These are phyloP conservation scores for Magallana angulata DNA, from an alignment of 1,140 invertebrate genomes.

Conservation along the genomic window DNA sequence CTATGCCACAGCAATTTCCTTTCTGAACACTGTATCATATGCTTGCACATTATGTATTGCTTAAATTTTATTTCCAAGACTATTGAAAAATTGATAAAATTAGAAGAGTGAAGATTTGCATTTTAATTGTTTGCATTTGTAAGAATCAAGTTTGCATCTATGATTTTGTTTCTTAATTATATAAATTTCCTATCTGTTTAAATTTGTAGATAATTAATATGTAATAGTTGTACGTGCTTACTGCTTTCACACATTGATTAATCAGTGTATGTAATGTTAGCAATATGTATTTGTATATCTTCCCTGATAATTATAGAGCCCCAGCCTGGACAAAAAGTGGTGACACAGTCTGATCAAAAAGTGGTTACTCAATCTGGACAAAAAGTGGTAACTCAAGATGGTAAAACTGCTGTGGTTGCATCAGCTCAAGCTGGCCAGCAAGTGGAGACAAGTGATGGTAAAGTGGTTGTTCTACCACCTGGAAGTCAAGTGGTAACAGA, in stretches of 20 bases:
- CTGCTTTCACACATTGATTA: too few species aligned
- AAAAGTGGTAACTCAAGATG: slow-evolving; percentile 3
- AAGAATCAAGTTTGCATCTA: too few species aligned
- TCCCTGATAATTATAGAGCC: neutral
- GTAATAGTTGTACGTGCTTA: too few species aligned
- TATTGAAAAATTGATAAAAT: too few species aligned
- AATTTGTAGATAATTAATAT: too few species aligned
- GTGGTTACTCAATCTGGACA: neutral
- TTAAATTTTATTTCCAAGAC: neutral
- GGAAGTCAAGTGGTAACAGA: slow-evolving; percentile 11
- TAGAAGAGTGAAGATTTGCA: too few species aligned
- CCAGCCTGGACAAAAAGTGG: neutral
- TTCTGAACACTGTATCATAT: neutral
- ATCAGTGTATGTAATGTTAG: too few species aligned
- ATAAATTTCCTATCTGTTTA: too few species aligned
- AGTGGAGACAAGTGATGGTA: slow-evolving; percentile 20
- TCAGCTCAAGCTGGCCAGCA: neutral
- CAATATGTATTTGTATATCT: too few species aligned
- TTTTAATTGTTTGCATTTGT: too few species aligned
- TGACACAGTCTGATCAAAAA: neutral
- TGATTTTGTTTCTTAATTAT: too few species aligned
- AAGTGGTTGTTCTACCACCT: slow-evolving; percentile 32
- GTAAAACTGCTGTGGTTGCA: neutral
- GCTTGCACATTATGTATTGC: slow-evolving; percentile 29
- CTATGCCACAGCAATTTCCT: neutral